A percentile compares a stretch with the other conserved stretches of the same genome.
Conservation (phyloP, 64 coral and sea anemone species). For the Catalaphyllia jardinei region DNA sequence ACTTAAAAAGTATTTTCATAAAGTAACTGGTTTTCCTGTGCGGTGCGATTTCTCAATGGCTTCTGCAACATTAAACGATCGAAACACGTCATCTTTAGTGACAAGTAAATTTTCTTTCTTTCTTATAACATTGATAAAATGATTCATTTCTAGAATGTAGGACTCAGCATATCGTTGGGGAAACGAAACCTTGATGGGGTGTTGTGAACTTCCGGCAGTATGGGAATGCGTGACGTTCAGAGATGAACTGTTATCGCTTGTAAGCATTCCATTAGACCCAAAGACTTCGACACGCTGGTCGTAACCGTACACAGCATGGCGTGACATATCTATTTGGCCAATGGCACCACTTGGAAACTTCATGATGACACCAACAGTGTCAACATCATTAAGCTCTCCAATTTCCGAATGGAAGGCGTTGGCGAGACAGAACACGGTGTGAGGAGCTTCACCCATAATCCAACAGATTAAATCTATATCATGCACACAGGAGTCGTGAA, state of each 20-base stretch:
- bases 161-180: conserved; percentile 67
- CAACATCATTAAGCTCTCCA: conserved; percentile 67
- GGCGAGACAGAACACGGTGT: conserved; percentile 68
- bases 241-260: conserved; percentile 48
- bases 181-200: conserved; percentile 55
- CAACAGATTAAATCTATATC: conserved; percentile 78
- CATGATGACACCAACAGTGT: conserved; percentile 76
- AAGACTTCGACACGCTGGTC: conserved; percentile 90
- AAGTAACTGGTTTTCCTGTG: conserved; percentile 56
- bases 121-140: conserved; percentile 81
- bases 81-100: conserved; percentile 50
- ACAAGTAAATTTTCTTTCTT: conserved; percentile 52
- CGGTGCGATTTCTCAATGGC: conserved; percentile 81
- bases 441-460: conserved; percentile 71
- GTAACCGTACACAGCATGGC: conserved; percentile 75
- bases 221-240: conserved; percentile 38
- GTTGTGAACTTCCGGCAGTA: conserved; percentile 1
- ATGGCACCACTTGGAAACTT: conserved; percentile 92
- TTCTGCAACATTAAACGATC: conserved; percentile 48
- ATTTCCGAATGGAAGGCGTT: conserved; percentile 74
- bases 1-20: background rate
- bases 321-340: conserved; percentile 77
- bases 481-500: conserved; percentile 84
- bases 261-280: conserved; percentile 87
- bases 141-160: conserved; percentile 55